Evolutionary conservation across 2,797 vertebrate species (phyloP), one percentile per base, ranked within the genome.

Genomic region (Huso huso): DNA sequence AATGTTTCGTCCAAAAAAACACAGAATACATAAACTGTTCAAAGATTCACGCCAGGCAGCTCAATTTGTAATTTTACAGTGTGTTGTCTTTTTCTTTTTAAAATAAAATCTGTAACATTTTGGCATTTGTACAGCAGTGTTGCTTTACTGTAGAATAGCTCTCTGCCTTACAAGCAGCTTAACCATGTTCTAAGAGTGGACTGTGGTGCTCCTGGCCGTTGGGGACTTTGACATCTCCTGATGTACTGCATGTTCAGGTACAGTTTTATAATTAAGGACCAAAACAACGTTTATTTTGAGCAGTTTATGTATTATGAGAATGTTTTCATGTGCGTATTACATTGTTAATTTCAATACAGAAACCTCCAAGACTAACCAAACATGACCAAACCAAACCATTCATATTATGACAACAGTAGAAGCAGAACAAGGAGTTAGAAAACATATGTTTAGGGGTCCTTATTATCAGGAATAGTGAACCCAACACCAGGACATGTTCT

Each of bases 11-110:
- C 91, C 88, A 87, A 84, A 75, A 85, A 91, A 82, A 92, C 89
- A 88, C 83, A 81, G 85, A 89, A 92, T 89, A 92, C 88, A 88
- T 93, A 93, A 94, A 91, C 90, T 94, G 91, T 93, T 93, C 87
- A 91, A 92, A 93, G 81, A 78, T 83, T 81, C 75, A 82, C 77
- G 83, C 84, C 85, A 86, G 87, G 87, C 88, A 90, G 88, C 88
- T 90, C 65, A 62, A 85, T 84, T 84, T 83, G 79, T 79, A 76
- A 77, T 73, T 77, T 72, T 15, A 69, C 78, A 79, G 78, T 75
- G 73, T 78, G 78, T 61, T 71, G 73, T 79, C 79, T 80, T 71
- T 79, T 74, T 83, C 78, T 66, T 70, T 76, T 83, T 69, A 70
- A 66, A 75, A 49, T n/a, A 11, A 58, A 11, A 58, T 50, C 82